Conservation (phyloP, 2,797 vertebrate species). For the Acipenser ruthenus region DNA sequence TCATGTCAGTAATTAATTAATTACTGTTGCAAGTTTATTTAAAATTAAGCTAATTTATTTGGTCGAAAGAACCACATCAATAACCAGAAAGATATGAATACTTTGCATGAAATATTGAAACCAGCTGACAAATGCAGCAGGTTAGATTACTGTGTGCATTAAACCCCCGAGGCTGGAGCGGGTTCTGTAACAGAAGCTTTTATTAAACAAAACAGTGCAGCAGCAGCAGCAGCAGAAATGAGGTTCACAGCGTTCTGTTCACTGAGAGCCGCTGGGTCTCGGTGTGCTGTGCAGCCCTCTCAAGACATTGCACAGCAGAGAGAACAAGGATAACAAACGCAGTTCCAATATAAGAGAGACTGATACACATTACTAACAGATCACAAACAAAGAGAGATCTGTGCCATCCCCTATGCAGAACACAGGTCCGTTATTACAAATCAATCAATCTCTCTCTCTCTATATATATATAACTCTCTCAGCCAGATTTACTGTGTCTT, state of each 20-base stretch:
- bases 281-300: no score
- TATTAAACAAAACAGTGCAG: background rate
- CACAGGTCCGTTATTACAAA: no score
- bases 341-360: no score
- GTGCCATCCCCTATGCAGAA: no score
- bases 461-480: no score
- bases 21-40: background rate
- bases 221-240: no score
- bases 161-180: background rate
- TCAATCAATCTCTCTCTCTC: no score
- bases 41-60: background rate
- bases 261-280: background rate
- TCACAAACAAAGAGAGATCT: background rate
- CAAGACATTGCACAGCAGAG: no score
- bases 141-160: background rate
- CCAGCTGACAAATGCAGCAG: conserved; percentile 4
- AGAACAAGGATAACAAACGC: no score
- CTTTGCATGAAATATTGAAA: background rate
- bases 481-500: no score
- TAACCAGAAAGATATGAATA: background rate
- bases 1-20: background rate
- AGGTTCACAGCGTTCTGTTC: no score
- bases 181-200: background rate
- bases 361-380: no score
- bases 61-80: background rate